Conservation (phyloP, 1,140 invertebrate genomes). For the Cataglyphis hispanica region DNA sequence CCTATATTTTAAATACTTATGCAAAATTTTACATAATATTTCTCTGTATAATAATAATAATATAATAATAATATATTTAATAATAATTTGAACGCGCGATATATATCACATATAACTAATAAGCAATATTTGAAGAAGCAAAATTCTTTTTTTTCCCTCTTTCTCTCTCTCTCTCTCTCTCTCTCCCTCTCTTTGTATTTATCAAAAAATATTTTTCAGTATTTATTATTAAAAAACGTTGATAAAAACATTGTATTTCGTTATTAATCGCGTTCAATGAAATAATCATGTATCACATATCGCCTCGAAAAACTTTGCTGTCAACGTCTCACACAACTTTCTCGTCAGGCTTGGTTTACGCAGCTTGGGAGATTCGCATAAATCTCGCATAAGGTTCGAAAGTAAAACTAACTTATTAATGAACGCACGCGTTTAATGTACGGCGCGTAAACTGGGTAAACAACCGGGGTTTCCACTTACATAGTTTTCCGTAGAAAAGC, state of each 20-base stretch:
- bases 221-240: not conserved
- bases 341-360: conserved; percentile 3
- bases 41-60: no score
- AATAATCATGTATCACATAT: not conserved
- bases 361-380: conserved; percentile 30
- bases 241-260: no score
- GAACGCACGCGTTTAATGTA: conserved; percentile 20
- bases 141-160: no score
- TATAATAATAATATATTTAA: no score
- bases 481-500: conserved; percentile 44
- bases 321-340: not conserved
- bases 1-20: no score
- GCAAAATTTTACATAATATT: no score
- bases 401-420: conserved; percentile 57
- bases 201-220: not conserved
- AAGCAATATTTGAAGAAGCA: not conserved
- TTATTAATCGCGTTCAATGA: not conserved
- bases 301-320: not conserved
- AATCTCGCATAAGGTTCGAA: conserved; percentile 43
- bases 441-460: conserved; percentile 18
- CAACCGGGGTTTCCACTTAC: conserved; percentile 10
- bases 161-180: no score
- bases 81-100: no score
- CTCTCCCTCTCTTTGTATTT: no score
- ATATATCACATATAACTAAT: no score